phyloP scores from a whole-genome alignment of 2,797 vertebrate genomes.

The Chiloscyllium punctatum region DNA sequence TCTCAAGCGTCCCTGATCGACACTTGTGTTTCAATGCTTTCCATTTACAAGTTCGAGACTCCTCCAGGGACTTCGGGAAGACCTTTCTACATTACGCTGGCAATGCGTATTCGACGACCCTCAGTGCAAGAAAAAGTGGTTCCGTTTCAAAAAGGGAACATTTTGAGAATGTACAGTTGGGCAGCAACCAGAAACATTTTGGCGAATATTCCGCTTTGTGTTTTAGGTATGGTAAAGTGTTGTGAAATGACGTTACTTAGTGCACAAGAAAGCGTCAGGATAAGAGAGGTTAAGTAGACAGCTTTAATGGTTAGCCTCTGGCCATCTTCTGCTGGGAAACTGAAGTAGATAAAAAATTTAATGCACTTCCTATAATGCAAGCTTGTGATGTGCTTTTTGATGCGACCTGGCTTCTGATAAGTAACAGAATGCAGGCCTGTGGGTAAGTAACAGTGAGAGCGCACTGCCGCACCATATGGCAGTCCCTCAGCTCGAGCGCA shows the following conservation, averaged over 20 bases:
- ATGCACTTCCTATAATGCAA: constrained; percentile 18
- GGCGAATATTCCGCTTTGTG: background rate
- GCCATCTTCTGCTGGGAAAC: constrained; percentile 10
- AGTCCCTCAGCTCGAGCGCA: constrained; percentile 61
- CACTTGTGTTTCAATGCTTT: background rate
- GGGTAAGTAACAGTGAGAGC: background rate
- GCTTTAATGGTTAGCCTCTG: constrained; percentile 26
- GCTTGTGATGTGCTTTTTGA: constrained; percentile 32
- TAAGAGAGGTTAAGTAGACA: background rate
- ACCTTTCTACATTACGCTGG: background rate
- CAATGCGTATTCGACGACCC: background rate
- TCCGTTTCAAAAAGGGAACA: no score
- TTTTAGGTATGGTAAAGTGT: background rate
- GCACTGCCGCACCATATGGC: constrained; percentile 64
- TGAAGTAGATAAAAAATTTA: constrained; percentile 32
- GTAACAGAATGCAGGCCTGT: constrained; percentile 8
- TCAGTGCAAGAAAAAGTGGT: background rate
- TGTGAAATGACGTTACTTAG: background rate
- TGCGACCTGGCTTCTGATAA: background rate
- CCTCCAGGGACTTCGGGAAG: background rate
- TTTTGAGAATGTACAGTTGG: background rate
- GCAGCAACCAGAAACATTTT: background rate
- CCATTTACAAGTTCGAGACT: background rate
- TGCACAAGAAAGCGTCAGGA: background rate
- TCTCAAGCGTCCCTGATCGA: background rate